Conservation (phyloP, 2,113 vertebrate genomes). For the Sorex fumeus region DNA sequence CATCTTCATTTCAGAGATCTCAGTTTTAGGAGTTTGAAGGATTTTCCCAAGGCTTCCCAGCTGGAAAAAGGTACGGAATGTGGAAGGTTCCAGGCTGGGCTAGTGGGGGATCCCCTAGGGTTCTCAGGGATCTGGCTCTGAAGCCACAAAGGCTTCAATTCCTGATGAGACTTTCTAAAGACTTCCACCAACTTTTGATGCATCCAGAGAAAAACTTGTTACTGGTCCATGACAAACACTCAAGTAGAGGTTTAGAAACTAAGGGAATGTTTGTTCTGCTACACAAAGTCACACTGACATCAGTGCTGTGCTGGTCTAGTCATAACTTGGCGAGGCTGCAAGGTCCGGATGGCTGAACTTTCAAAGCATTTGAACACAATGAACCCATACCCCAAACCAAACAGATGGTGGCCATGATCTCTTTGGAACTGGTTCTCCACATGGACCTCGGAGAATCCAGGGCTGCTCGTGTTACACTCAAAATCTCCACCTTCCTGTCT, state of each 20-base stretch:
- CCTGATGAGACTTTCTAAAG: not conserved
- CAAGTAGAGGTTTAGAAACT: not conserved
- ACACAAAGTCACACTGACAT: not conserved
- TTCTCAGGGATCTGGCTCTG: not conserved
- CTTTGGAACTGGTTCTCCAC: too few relatives aligned
- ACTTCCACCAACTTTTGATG: not conserved
- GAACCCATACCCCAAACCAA: not conserved
- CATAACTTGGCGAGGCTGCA: not conserved
- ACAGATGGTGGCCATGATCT: too few relatives aligned
- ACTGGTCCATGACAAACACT: not conserved
- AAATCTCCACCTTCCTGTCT: too few relatives aligned
- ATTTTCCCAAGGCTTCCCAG: not conserved
- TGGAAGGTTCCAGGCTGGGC: not conserved
- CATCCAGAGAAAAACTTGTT: not conserved
- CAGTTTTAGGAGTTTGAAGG: slow-evolving; percentile 7
- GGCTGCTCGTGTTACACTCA: too few relatives aligned
- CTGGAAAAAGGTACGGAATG: not conserved
- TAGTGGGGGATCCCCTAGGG: not conserved
- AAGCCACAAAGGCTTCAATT: not conserved
- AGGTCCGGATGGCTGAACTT: not conserved
- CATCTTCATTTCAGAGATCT: not conserved
- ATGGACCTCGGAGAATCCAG: too few relatives aligned
- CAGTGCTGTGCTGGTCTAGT: not conserved
- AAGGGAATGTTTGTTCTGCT: not conserved
- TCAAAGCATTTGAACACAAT: not conserved